Evolutionary conservation across 2,888 invertebrate species (phyloP).

Genomic region (Hydraecia micacea): DNA sequence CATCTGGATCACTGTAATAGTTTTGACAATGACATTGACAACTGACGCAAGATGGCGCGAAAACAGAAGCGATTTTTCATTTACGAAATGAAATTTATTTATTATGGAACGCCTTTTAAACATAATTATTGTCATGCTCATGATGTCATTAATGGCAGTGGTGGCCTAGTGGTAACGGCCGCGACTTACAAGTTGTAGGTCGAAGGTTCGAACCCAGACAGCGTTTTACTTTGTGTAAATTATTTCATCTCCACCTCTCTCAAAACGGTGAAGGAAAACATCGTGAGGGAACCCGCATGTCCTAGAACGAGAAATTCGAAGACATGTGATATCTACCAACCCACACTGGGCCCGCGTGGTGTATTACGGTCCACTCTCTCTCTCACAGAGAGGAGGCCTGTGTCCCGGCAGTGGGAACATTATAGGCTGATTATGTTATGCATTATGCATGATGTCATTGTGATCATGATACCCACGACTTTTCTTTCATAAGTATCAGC

Average conservation of each 20-base stretch:
- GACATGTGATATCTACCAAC: not conserved
- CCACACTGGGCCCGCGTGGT: not conserved
- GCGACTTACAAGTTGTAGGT: not conserved
- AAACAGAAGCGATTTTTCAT: not conserved
- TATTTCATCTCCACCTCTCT: not conserved
- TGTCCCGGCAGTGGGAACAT: not conserved
- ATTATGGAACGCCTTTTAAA: not conserved
- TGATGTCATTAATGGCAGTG: not conserved
- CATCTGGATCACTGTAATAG: not conserved
- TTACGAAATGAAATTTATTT: not conserved
- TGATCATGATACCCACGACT: not conserved
- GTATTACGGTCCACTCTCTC: not conserved
- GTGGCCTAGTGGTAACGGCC: not conserved
- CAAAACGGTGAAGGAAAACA: not conserved
- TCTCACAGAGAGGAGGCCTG: no score
- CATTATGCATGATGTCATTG: not conserved
- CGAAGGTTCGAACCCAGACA: not conserved
- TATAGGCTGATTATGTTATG: not conserved
- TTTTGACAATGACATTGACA: slow-evolving; percentile 13
- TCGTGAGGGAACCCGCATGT: not conserved
- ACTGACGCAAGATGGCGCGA: not conserved
- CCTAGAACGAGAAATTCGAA: not conserved
- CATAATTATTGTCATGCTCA: not conserved
- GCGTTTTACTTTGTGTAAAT: not conserved
- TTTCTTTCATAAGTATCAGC: not conserved